phyloP scores from a whole-genome alignment of 2,113 vertebrate species.

The Sturnus vulgaris region DNA sequence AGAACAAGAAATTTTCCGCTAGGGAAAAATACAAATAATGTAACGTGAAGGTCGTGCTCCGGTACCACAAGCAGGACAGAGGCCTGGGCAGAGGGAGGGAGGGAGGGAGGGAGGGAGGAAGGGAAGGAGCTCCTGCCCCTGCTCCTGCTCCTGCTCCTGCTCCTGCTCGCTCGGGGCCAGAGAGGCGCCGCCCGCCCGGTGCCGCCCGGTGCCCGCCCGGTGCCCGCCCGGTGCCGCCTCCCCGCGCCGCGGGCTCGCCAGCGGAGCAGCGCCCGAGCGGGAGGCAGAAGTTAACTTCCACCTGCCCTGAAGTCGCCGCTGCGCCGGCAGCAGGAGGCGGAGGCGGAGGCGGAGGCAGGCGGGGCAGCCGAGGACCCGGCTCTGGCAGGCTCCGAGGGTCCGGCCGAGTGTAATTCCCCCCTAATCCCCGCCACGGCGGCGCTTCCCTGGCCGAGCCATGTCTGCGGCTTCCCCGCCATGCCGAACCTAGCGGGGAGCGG shows the following conservation, averaged over 20 bases:
- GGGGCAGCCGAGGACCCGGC: constrained; percentile 77
- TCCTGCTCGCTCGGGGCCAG: neutral
- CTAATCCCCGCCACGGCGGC: constrained; percentile 72
- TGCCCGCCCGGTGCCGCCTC: neutral
- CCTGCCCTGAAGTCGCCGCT: neutral
- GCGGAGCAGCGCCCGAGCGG: neutral
- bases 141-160: no score
- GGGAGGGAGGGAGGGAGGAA: neutral
- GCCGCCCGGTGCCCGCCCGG: neutral
- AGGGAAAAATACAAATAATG: neutral
- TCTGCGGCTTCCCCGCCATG: constrained; percentile 62
- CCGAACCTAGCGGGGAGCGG: constrained; percentile 75
- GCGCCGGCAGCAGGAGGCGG: constrained; percentile 38
- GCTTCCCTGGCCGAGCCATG: constrained; percentile 34
- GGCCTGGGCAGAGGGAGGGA: neutral
- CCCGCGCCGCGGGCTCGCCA: neutral
- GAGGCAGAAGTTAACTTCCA: constrained; percentile 37
- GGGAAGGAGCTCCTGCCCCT: neutral
- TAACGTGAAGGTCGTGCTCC: neutral
- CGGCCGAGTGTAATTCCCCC: constrained; percentile 77
- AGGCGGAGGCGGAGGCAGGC: neutral
- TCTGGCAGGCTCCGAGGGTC: constrained; percentile 77
- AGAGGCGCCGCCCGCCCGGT: neutral
- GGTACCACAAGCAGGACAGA: neutral
- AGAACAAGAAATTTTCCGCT: neutral